Percentiles rank a stretch among this genome's conserved stretches.
phyloP scores from a whole-genome alignment of 2,113 vertebrate species.

The Xiphorhynchus elegans region DNA sequence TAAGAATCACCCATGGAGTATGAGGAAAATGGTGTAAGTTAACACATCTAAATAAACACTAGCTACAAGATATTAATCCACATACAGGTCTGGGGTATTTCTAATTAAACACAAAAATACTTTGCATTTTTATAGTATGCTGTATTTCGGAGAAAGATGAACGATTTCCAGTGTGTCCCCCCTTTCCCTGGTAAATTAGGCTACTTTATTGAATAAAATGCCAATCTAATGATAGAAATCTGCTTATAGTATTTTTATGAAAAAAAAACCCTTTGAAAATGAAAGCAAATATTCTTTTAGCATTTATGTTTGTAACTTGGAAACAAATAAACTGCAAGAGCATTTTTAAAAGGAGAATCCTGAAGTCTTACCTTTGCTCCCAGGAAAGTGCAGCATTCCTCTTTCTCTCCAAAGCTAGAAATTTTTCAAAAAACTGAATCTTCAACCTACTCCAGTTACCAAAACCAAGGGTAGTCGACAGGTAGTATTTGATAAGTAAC shows the following conservation, averaged over 20 bases:
- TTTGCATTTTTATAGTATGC: neutral
- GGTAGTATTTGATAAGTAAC: neutral
- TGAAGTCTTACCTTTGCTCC: neutral
- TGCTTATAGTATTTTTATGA: neutral
- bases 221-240: neutral
- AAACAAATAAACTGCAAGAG: neutral
- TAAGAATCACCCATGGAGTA: neutral
- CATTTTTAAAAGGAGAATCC: neutral
- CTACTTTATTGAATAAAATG: neutral
- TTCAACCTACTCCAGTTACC: neutral
- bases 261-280: neutral
- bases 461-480: neutral
- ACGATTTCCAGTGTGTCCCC: neutral
- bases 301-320: neutral
- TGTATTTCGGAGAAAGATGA: neutral
- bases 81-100: neutral
- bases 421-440: neutral
- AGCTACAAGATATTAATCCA: neutral
- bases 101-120: neutral
- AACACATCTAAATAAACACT: neutral
- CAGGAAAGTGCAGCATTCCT: neutral
- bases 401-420: neutral
- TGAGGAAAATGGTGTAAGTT: neutral
- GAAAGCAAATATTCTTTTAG: neutral
- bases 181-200: neutral